Percentiles rank a stretch among this genome's conserved stretches.
Conservation (phyloP, 2,797 vertebrate genomes). For the Pristis pectinata region DNA sequence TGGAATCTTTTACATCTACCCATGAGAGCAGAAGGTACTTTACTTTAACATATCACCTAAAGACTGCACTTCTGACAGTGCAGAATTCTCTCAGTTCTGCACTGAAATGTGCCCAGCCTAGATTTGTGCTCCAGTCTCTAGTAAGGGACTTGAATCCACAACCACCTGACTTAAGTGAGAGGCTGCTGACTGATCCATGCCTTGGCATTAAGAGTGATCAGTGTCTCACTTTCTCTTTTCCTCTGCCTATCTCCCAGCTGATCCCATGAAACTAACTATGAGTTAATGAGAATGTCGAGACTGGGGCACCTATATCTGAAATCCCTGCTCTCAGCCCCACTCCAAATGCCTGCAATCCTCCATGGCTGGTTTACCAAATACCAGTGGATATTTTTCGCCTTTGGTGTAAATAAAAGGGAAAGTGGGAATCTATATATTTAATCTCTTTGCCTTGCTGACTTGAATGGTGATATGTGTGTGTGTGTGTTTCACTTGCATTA, state of each 20-base stretch:
- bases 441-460: slow-evolving; percentile 18
- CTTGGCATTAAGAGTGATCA: neutral
- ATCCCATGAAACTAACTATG: neutral
- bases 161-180: neutral
- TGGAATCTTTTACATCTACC: neutral
- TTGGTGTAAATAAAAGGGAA: neutral
- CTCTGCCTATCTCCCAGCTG: neutral
- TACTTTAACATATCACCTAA: neutral
- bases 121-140: neutral
- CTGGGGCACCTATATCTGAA: neutral
- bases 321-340: neutral
- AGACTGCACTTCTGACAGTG: neutral
- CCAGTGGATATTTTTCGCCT: neutral
- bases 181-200: neutral
- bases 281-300: neutral
- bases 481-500: neutral
- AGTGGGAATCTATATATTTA: neutral
- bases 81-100: neutral
- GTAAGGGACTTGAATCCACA: neutral
- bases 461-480: neutral
- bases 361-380: slow-evolving; percentile 1
- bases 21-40: neutral
- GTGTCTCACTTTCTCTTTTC: neutral
- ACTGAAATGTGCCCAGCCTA: neutral
- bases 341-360: neutral